A percentile compares a stretch with the other conserved stretches of the same genome.
Evolutionary conservation across 2,888 invertebrate species (phyloP).

Genomic region (Melinopterus prodromus): DNA sequence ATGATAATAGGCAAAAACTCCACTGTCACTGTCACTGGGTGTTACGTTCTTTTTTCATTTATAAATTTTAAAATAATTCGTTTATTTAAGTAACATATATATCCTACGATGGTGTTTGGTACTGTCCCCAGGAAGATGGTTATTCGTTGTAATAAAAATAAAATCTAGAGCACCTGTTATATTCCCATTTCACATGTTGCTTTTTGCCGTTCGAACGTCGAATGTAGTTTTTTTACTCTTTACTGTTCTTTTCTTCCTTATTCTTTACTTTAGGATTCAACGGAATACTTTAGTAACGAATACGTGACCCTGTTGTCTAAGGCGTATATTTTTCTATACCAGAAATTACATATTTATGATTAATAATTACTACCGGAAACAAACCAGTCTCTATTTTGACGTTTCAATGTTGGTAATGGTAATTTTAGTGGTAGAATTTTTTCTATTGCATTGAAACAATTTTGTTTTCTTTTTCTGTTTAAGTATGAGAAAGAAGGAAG

Average conservation of each 20-base stretch:
- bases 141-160: conserved; percentile 50
- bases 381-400: too few species aligned
- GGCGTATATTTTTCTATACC: too few species aligned
- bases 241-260: conserved; percentile 10
- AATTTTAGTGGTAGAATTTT: too few species aligned
- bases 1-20: conserved; percentile 41
- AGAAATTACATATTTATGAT: too few species aligned
- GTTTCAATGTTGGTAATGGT: too few species aligned
- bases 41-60: conserved; percentile 29
- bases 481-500: background rate
- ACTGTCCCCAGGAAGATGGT: conserved; percentile 47
- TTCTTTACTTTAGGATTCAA: background rate
- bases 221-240: conserved; percentile 5
- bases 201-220: conserved; percentile 40
- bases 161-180: conserved; percentile 56
- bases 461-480: background rate
- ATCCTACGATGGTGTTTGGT: conserved; percentile 45
- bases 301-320: too few species aligned
- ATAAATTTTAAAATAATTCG: background rate
- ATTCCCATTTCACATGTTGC: conserved; percentile 46
- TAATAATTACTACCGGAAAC: too few species aligned
- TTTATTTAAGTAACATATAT: background rate
- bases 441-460: too few species aligned
- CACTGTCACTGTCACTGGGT: conserved; percentile 32
- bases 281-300: background rate